Base-by-base conservation (phyloP, 2,113 vertebrate species). In the Psettodes erumei region DNA sequence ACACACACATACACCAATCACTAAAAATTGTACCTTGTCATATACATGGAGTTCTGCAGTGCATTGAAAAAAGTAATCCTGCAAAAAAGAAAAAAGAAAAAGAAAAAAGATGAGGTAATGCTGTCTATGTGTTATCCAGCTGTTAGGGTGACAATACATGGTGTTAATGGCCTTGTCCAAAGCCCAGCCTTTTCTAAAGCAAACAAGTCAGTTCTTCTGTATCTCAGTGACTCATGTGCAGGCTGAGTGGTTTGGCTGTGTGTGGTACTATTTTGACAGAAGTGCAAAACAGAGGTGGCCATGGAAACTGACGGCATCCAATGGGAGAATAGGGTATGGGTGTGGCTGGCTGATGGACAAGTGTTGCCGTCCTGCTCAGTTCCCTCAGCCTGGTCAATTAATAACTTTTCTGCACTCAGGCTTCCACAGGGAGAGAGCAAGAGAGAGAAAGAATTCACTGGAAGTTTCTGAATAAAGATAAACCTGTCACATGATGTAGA, bases 231-330 rank as follows among this genome's bases (percentile, higher is more conserved):
- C 64, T 90, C 84, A 87, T 65, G 18, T 5, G 12, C 37, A 77
- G 53, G 48, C 79, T 71, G 48, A 75, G 67, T 51, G 59, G 63
- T 78, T 70, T 68, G 66, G 60, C 67, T 81, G 51, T 79, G 63
- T 77, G 66, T 62, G 45, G 30, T 54, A 79, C 62, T 83, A 79
- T 88, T 88, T 88, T 88, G 84, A 82, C 72, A 69, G 13, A 79
- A 86, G 63, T 80, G 56, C 79, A 85, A 86, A 91, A 88, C 87
- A 90, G 75, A 76, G 79, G 86, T 90, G 85, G 28, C 88, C 87
- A 91, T 90, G 82, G 87, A 84, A 90, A 91, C 87, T 54, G 64
- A 48, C 23, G 2, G 15, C 61, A 61, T 73, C 90, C 90, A 90
- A 88, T 83, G 30, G 9, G 43, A 81, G 65, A 47, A n/a, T 2